These are phyloP conservation scores for Kryptolebias ocellatus DNA, from an alignment of 2,797 vertebrate genomes.

Conservation along the genomic window DNA sequence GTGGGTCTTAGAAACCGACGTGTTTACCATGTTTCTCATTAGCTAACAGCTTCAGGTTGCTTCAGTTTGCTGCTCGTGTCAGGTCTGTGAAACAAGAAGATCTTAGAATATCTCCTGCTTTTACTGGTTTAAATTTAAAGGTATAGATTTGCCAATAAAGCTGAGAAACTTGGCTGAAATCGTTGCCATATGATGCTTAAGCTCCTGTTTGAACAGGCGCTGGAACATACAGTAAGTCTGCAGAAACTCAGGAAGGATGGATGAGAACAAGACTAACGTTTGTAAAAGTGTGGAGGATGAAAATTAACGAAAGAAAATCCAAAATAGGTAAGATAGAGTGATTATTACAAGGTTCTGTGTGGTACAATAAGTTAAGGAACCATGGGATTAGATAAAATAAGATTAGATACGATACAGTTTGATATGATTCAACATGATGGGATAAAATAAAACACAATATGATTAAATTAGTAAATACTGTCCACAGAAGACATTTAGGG, in stretches of 20 bases:
- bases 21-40: background rate
- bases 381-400: too few relatives aligned
- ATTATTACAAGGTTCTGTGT: too few relatives aligned
- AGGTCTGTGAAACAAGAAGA: background rate
- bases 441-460: too few relatives aligned
- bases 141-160: background rate
- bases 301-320: background rate
- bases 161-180: background rate
- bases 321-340: background rate
- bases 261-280: background rate
- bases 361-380: too few relatives aligned
- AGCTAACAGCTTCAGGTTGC: background rate
- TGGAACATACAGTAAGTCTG: background rate
- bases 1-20: constrained; percentile 56
- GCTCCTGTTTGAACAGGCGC: background rate
- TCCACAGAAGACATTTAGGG: too few relatives aligned
- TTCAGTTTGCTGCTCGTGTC: background rate
- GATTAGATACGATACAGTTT: too few relatives aligned
- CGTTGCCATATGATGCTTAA: background rate
- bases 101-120: background rate
- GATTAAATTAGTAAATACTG: too few relatives aligned
- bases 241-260: background rate
- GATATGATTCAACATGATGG: too few relatives aligned
- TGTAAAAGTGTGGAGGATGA: background rate
- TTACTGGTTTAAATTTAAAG: background rate